These are phyloP conservation scores for Syncerus caffer DNA, from an alignment of 2,797 vertebrate species.

Conservation along the genomic window DNA sequence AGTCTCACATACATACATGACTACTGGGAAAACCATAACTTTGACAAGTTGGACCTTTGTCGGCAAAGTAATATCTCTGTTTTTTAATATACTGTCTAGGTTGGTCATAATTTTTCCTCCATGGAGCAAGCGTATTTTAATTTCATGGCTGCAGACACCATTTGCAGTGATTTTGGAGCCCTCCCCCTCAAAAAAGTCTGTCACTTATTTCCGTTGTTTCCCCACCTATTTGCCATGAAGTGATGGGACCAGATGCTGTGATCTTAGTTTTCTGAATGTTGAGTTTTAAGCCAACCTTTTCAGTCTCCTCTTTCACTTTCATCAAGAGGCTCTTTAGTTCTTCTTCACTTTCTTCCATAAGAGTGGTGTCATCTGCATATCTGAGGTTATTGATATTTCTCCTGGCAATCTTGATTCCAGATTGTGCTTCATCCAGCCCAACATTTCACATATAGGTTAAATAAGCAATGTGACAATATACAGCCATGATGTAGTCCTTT, in stretches of 20 bases:
- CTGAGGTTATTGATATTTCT: not conserved
- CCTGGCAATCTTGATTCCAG: not conserved
- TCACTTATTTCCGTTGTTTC: not conserved
- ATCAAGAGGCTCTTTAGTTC: not conserved
- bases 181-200: not conserved
- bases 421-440: not conserved
- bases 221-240: not conserved
- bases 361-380: not conserved
- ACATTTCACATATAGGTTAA: not conserved
- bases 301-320: not conserved
- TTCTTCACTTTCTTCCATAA: not conserved
- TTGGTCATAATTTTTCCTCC: not conserved
- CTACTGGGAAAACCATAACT: not conserved
- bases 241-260: not conserved
- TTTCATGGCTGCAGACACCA: not conserved
- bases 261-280: not conserved
- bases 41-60: not conserved
- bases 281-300: not conserved
- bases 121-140: not conserved
- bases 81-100: not conserved
- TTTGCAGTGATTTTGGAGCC: not conserved
- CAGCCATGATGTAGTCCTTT: not conserved
- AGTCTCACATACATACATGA: not conserved
- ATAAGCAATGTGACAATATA: not conserved
- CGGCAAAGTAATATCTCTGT: not conserved